Percentiles rank a stretch among this genome's conserved stretches.
Conservation (phyloP, 2,797 vertebrate genomes). For the Thamnophis elegans region DNA sequence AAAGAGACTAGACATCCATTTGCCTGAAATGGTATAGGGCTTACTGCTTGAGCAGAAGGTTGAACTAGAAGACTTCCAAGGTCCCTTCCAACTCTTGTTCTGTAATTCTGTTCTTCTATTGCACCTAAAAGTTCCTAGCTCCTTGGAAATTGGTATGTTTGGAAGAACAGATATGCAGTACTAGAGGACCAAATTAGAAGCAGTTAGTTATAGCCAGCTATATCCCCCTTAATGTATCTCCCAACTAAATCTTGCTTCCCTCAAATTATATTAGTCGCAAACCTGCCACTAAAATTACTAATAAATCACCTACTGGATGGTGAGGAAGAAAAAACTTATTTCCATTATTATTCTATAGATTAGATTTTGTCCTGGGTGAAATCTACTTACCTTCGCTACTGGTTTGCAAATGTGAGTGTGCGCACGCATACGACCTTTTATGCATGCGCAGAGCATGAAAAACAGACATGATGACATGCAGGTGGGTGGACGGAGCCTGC, state of each 20-base stretch:
- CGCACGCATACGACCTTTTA: no score
- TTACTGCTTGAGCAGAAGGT: background rate
- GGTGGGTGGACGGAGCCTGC: no score
- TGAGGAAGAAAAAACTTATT: background rate
- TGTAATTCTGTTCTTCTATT: background rate
- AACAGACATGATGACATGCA: no score
- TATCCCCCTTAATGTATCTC: background rate
- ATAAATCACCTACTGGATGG: background rate
- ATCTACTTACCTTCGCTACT: no score
- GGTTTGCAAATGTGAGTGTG: no score
- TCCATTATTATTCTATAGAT: background rate
- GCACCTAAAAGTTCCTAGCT: background rate
- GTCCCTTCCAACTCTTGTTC: background rate
- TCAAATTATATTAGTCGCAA: background rate
- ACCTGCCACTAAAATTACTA: background rate
- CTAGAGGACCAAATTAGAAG: background rate
- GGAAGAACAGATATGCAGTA: background rate
- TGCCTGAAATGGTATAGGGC: background rate
- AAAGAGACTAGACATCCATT: background rate
- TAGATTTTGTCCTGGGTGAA: background rate
- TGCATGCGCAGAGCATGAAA: no score
- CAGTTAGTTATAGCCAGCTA: background rate
- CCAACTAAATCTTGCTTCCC: background rate
- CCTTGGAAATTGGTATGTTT: background rate
- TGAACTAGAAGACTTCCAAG: background rate